phyloP scores from a whole-genome alignment of 2,113 vertebrate species.

The Tauraco erythrolophus region DNA sequence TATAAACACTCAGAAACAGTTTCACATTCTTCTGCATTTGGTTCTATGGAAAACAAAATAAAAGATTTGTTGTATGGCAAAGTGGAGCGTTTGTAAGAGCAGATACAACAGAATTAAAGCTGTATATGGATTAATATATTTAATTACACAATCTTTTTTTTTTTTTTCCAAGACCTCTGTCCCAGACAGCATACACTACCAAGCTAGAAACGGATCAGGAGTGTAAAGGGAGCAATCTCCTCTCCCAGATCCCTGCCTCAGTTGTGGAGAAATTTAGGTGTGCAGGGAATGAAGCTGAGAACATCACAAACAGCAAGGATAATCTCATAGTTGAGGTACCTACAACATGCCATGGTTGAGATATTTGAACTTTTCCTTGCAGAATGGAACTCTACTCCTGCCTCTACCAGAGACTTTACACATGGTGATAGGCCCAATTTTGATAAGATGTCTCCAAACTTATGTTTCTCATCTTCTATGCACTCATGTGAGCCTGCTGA shows the following conservation, averaged over 20 bases:
- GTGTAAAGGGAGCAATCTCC: not conserved
- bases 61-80: not conserved
- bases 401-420: not conserved
- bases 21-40: not conserved
- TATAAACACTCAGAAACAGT: not conserved
- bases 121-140: not conserved
- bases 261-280: not conserved
- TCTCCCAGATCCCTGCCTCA: not conserved
- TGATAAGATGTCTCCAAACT: not conserved
- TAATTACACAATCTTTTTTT: not conserved
- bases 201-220: not conserved
- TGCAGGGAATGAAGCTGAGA: not conserved
- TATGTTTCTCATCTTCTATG: not conserved
- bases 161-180: not conserved
- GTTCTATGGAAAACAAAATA: not conserved
- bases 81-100: not conserved
- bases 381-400: not conserved
- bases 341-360: not conserved
- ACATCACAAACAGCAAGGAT: not conserved
- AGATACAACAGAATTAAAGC: not conserved
- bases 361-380: not conserved
- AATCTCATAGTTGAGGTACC: not conserved
- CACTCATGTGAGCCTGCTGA: not conserved
- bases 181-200: not conserved
- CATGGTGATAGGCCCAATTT: not conserved